Conservation (phyloP, 2,888 invertebrate genomes). For the Sicus ferrugineus region DNA sequence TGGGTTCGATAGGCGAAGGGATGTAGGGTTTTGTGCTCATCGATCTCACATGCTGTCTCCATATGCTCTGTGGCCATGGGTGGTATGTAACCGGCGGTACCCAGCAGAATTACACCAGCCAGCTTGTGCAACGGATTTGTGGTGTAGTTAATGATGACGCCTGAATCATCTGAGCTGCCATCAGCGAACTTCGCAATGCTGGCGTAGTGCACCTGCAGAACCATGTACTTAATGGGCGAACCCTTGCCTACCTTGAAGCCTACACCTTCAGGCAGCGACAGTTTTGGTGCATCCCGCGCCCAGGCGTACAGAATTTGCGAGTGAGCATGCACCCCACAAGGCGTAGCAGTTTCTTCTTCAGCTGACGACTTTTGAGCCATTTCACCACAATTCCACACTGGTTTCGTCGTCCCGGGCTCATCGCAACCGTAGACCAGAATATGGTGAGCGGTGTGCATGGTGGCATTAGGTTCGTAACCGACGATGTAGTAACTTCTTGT, state of each 20-base stretch:
- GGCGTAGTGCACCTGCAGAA: slow-evolving; percentile 92
- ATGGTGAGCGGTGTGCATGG: slow-evolving; percentile 91
- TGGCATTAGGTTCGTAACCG: slow-evolving; percentile 91
- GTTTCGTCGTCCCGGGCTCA: slow-evolving; percentile 66
- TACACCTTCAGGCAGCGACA: slow-evolving; percentile 83
- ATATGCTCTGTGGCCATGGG: slow-evolving; percentile 78
- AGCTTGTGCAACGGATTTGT: slow-evolving; percentile 78
- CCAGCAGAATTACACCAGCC: slow-evolving; percentile 91
- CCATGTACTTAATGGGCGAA: slow-evolving; percentile 85
- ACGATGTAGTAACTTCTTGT: slow-evolving; percentile 83
- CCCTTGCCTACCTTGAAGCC: slow-evolving; percentile 91
- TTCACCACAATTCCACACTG: slow-evolving; percentile 92
- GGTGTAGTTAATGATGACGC: slow-evolving; percentile 82
- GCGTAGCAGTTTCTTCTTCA: slow-evolving; percentile 70
- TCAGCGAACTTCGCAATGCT: slow-evolving; percentile 72
- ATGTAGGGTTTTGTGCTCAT: slow-evolving; percentile 83
- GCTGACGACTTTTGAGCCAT: slow-evolving; percentile 73
- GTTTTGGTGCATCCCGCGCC: slow-evolving; percentile 88
- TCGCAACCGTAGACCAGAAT: slow-evolving; percentile 92
- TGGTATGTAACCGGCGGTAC: slow-evolving; percentile 83
- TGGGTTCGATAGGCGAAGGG: slow-evolving; percentile 97
- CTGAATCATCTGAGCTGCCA: slow-evolving; percentile 83
- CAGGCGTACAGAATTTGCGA: slow-evolving; percentile 86
- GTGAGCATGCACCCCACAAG: slow-evolving; percentile 79
- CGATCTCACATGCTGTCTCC: slow-evolving; percentile 88